These are phyloP conservation scores for Sminthopsis crassicaudata DNA, from an alignment of 2,113 vertebrate species.

Conservation along the genomic window DNA sequence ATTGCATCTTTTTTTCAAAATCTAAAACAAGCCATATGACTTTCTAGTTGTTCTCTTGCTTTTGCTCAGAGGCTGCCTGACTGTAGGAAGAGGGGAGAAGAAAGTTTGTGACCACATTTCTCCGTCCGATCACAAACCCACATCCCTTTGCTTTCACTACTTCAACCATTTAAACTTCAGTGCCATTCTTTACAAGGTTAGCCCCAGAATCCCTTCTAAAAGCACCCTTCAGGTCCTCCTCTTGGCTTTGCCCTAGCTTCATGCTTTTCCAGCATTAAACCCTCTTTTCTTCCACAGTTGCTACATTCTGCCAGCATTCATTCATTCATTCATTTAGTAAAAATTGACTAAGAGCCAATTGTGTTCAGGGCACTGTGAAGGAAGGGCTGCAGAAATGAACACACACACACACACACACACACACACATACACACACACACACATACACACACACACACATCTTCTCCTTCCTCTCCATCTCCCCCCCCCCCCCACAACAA, in stretches of 20 bases:
- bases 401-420: no score
- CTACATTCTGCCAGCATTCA: not conserved
- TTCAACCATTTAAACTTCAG: not conserved
- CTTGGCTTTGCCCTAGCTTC: not conserved
- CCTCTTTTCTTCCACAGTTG: not conserved
- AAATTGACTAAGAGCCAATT: not conserved
- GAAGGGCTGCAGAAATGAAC: accelerated
- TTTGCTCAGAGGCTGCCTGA: not conserved
- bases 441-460: no score
- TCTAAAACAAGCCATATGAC: not conserved
- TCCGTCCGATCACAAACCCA: not conserved
- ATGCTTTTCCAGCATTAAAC: not conserved
- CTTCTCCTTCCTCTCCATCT: no score
- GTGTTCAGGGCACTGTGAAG: not conserved
- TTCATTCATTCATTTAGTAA: not conserved
- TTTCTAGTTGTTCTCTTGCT: not conserved
- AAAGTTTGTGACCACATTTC: not conserved
- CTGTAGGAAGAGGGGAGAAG: not conserved
- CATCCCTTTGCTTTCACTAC: not conserved
- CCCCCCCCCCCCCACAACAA: accelerated
- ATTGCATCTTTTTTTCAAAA: not conserved
- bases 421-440: no score
- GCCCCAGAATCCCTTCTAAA: not conserved
- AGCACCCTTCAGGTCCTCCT: not conserved
- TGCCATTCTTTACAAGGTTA: not conserved